These are phyloP conservation scores for Chondrosia reniformis DNA, from an alignment of 37 sponge, comb jelly and placozoan species.

Conservation along the genomic window DNA sequence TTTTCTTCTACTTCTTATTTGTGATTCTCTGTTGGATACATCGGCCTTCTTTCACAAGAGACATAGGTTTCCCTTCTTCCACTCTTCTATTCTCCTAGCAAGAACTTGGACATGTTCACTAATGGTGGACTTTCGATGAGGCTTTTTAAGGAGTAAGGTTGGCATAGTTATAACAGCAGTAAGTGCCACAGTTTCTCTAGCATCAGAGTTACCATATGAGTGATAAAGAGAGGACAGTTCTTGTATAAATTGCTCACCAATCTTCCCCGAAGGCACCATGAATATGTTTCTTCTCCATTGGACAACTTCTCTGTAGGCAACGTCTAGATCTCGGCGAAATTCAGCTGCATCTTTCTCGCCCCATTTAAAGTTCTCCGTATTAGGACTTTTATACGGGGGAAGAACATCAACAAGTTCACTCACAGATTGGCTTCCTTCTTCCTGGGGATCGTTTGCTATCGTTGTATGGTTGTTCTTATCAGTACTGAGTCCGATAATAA, in stretches of 20 bases:
- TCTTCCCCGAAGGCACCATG: slow-evolving; percentile 5
- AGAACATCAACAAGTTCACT: not conserved
- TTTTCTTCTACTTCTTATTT: not conserved
- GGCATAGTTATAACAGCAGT: not conserved
- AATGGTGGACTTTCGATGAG: not conserved
- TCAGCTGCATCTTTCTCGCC: not conserved
- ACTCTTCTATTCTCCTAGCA: not conserved
- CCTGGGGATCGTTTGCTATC: not conserved
- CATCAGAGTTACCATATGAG: not conserved
- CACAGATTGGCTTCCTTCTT: no score
- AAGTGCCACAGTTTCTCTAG: not conserved
- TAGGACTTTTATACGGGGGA: not conserved
- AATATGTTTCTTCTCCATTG: not conserved
- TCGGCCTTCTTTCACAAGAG: not conserved
- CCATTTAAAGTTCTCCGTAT: not conserved
- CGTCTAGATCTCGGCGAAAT: not conserved
- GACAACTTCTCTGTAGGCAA: not conserved
- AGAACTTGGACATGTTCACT: not conserved
- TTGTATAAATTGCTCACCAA: not conserved
- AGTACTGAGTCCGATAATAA: not conserved
- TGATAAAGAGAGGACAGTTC: not conserved
- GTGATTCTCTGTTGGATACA: not conserved
- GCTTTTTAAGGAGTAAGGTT: not conserved
- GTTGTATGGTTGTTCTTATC: not conserved
- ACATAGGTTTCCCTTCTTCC: not conserved